Percentiles rank a stretch among this genome's conserved stretches.
Conservation (phyloP, 2,888 invertebrate species). For the Micropterix aruncella region DNA sequence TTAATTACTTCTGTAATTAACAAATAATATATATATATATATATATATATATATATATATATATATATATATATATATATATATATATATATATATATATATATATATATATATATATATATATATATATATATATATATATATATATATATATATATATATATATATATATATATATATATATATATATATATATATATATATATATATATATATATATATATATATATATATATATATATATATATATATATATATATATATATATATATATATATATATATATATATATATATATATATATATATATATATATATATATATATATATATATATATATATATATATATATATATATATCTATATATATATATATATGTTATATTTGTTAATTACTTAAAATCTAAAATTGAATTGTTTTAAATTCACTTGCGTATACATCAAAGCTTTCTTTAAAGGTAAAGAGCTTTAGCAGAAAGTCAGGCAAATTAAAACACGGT, state of each 20-base stretch:
- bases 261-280: constrained; percentile 1
- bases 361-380: too few species aligned
- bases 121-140: constrained; percentile 4
- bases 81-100: constrained; percentile 3
- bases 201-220: constrained; percentile 4
- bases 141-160: constrained; percentile 4
- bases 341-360: too few species aligned
- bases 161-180: constrained; percentile 4
- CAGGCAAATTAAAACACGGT: too few species aligned
- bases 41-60: too few species aligned
- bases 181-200: constrained; percentile 4
- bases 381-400: too few species aligned
- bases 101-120: constrained; percentile 3
- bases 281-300: neutral
- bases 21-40: too few species aligned
- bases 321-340: neutral
- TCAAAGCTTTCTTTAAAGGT: too few species aligned
- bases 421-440: too few species aligned
- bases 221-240: constrained; percentile 5
- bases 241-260: constrained; percentile 1
- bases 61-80: constrained; percentile 4
- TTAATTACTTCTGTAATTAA: too few species aligned
- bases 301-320: neutral
- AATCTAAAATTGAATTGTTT: too few species aligned
- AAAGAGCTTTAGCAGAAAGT: too few species aligned